Percentiles rank a stretch among this genome's conserved stretches.
Evolutionary conservation across 2,797 vertebrate species (phyloP).

Genomic region (Anguilla anguilla): DNA sequence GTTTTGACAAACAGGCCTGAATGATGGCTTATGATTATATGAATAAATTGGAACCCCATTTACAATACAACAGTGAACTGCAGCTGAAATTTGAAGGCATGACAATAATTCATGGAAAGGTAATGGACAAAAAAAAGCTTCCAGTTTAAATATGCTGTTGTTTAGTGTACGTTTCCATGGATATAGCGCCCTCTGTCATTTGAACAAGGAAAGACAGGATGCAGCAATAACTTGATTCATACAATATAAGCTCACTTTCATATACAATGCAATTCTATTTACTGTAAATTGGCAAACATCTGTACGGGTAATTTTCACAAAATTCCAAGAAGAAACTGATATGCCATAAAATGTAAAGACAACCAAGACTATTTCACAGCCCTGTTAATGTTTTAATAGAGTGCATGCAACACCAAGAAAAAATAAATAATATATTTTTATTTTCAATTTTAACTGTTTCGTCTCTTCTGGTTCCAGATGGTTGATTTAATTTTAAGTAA

Average conservation of each 20-base stretch:
- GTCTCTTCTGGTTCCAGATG: no score
- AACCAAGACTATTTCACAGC: no score
- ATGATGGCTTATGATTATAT: background rate
- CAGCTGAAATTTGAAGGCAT: no score
- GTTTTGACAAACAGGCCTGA: background rate
- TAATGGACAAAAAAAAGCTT: background rate
- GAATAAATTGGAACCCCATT: background rate
- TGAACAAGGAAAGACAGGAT: background rate
- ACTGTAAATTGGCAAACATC: background rate
- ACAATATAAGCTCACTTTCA: background rate
- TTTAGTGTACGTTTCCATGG: background rate
- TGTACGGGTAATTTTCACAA: no score
- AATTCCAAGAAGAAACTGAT: no score
- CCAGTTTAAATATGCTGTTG: background rate
- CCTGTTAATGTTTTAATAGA: no score
- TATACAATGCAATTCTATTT: background rate
- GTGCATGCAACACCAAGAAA: no score
- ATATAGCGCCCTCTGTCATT: conserved; percentile 11
- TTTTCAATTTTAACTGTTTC: no score
- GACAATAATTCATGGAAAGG: no score
- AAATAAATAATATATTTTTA: no score
- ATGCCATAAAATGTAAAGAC: no score
- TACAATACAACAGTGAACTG: background rate
- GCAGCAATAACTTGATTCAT: background rate
- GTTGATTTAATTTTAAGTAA: no score